A percentile compares a stretch with the other conserved stretches of the same genome.
Conservation (phyloP, 2,113 vertebrate species). For the Hypanus sabinus region DNA sequence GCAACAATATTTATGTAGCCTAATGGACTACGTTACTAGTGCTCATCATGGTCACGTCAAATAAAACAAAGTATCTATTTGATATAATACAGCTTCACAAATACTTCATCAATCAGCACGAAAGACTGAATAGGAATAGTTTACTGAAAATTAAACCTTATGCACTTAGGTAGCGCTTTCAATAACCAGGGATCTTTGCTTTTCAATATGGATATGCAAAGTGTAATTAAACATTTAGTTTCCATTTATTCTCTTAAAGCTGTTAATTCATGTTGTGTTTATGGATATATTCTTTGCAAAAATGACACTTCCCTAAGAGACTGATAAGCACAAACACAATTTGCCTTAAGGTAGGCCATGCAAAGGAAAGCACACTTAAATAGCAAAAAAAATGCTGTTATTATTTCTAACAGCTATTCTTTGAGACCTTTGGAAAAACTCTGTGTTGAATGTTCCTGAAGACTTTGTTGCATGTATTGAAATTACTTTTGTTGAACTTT, state of each 20-base stretch:
- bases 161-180: not conserved
- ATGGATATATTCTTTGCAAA: not conserved
- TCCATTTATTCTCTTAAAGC: not conserved
- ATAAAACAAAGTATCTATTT: slow-evolving; percentile 20
- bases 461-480: too few species aligned
- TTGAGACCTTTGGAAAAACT: too few species aligned
- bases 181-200: not conserved
- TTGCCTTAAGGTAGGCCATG: too few species aligned
- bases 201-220: not conserved
- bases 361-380: too few species aligned
- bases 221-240: not conserved
- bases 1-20: not conserved
- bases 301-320: too few species aligned
- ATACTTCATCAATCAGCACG: not conserved
- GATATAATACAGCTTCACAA: slow-evolving; percentile 14
- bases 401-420: too few species aligned
- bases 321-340: too few species aligned
- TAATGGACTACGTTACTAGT: slow-evolving; percentile 28
- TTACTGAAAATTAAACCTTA: not conserved
- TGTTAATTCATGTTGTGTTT: not conserved
- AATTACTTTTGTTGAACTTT: too few species aligned
- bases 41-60: slow-evolving; percentile 19
- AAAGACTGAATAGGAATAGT: not conserved
- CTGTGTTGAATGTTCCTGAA: too few species aligned
- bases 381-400: too few species aligned